Percentiles rank a stretch among this genome's conserved stretches.
phyloP scores from a whole-genome alignment of 2,797 vertebrate genomes.

The Micromesistius poutassou region DNA sequence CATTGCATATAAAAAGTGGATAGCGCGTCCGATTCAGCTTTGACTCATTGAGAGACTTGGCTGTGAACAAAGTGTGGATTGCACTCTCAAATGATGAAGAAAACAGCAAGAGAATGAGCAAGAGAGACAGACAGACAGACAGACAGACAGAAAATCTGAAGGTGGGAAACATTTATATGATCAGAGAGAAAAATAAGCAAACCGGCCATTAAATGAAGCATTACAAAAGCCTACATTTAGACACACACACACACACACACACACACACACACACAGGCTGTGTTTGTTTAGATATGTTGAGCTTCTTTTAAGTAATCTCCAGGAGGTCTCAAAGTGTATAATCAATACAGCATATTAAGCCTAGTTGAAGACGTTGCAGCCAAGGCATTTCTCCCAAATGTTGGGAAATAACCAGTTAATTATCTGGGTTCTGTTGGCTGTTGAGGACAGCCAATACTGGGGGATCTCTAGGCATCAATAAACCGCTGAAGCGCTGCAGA shows the following conservation, averaged over 20 bases:
- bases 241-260: not conserved
- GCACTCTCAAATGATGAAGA: slow-evolving; percentile 40
- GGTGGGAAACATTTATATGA: not conserved
- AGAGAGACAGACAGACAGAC: not conserved
- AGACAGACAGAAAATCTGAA: not conserved
- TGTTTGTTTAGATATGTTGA: not conserved
- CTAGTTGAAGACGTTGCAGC: slow-evolving; percentile 25
- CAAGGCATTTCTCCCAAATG: slow-evolving; percentile 13
- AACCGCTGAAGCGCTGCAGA: slow-evolving; percentile 55
- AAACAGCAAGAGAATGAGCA: slow-evolving; percentile 11
- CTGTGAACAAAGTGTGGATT: not conserved
- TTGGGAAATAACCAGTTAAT: slow-evolving; percentile 36
- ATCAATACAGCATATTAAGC: slow-evolving; percentile 10
- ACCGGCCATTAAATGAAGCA: not conserved
- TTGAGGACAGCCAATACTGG: slow-evolving; percentile 46
- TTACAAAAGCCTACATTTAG: not conserved
- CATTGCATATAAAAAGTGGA: slow-evolving; percentile 24
- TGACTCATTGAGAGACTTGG: slow-evolving; percentile 44
- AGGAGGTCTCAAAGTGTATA: slow-evolving; percentile 8
- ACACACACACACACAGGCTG: not conserved
- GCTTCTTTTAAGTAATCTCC: not conserved
- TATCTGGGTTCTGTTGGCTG: slow-evolving; percentile 39
- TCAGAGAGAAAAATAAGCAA: not conserved
- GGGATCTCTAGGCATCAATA: slow-evolving; percentile 50
- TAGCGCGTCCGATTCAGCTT: slow-evolving; percentile 32